Evolutionary conservation across 2,797 vertebrate species (phyloP), one percentile per base, ranked within the genome.

Genomic region (Oryzias sinensis): DNA sequence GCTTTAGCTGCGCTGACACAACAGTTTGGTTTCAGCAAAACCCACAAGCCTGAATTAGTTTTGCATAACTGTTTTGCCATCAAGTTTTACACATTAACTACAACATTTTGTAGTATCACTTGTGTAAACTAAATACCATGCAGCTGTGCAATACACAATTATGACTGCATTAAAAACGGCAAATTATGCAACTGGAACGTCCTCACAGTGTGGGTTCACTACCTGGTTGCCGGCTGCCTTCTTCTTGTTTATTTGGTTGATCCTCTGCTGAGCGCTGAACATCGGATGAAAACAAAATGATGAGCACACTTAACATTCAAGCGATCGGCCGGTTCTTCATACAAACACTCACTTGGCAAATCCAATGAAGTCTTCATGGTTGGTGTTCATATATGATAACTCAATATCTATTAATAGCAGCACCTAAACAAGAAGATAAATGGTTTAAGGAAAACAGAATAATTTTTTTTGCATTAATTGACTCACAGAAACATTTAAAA

Each of bases 301-400:
- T 50, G 14, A 14, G 59, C 40, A 11, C 14, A 56, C 18, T 13
- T 14, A 58, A 18, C 17, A 40, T 13, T 40, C 6, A 29, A 37
- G 15, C 14, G 13, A 50, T 4, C 1, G 3, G 20, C 20, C 2
- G 20, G 20, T 22, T 22, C 20, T 2, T 22, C 20, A 22, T 22
- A 22, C 20, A 56, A 53, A 41, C 54, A 16, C 96, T 93, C 85
- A 98, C 97, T 99, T 99, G 82, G 97, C 97, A 89, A 99, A 99
- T 68, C 97, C 97, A 80, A 99, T 99, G 85, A 99, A 99, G 77
- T 99, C 97, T 70, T 99, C 97, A 0, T 99, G 97, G 89, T 99
- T 99, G 85, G 97, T 99, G 81, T 99, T 99, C 95, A 99, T 99
- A 82, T 99, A 99, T 55, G 97, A 93, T 87, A 99, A 79, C 77